These are phyloP conservation scores for Molorchus minor DNA, from an alignment of 2,888 invertebrate genomes.

Conservation along the genomic window DNA sequence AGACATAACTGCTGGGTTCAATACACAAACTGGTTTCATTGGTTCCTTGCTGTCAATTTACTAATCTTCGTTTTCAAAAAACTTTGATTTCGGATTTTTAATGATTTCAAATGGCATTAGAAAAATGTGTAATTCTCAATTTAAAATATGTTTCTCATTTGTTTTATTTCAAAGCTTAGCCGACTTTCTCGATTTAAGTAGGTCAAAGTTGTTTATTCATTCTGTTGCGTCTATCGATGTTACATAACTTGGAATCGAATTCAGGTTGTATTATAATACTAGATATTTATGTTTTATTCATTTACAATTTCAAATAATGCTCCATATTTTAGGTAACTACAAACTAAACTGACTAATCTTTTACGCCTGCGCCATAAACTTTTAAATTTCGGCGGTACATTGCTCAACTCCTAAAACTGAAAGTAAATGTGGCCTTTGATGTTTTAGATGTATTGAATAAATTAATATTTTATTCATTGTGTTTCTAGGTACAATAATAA, in stretches of 20 bases:
- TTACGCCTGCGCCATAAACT: slow-evolving; percentile 36
- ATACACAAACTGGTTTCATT: slow-evolving; percentile 72
- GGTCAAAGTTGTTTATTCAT: slow-evolving; percentile 56
- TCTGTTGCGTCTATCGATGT: slow-evolving; percentile 50
- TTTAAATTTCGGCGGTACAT: slow-evolving; percentile 43
- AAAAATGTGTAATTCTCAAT: slow-evolving; percentile 27
- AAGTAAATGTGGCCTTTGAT: slow-evolving; percentile 33
- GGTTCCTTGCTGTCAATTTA: slow-evolving; percentile 20
- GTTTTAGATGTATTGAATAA: slow-evolving; percentile 10
- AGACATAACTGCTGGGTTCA: slow-evolving; percentile 77
- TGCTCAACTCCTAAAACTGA: slow-evolving; percentile 24
- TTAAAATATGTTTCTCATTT: slow-evolving; percentile 1
- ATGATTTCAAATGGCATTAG: slow-evolving; percentile 18
- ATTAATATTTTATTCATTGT: no score
- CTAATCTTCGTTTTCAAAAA: not conserved
- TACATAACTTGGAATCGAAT: slow-evolving; percentile 50
- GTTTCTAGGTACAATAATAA: no score
- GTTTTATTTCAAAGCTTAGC: slow-evolving; percentile 34
- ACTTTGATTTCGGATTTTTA: not conserved
- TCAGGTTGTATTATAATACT: slow-evolving; percentile 41
- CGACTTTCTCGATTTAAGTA: slow-evolving; percentile 56
- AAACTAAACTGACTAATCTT: not conserved
- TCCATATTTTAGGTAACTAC: slow-evolving; percentile 30
- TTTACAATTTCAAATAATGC: slow-evolving; percentile 34
- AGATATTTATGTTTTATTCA: slow-evolving; percentile 41